phyloP scores from a whole-genome alignment of 2,888 invertebrate species.

The Athalia rosae region DNA sequence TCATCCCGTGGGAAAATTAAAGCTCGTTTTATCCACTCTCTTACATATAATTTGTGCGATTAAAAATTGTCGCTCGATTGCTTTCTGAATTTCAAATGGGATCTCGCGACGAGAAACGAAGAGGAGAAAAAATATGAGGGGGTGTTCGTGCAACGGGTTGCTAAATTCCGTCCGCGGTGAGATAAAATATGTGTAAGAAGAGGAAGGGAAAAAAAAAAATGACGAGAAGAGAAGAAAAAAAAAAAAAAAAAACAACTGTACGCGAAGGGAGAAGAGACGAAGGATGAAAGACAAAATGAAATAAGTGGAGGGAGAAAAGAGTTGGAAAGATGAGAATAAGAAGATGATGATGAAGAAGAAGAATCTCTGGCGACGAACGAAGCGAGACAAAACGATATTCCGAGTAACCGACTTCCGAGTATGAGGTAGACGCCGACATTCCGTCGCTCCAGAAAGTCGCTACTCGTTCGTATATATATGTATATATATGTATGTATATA shows the following conservation, averaged over 20 bases:
- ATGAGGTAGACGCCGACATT: conserved; percentile 40
- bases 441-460: conserved; percentile 45
- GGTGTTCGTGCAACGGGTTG: no score
- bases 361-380: not conserved
- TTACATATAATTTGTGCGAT: no score
- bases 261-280: not conserved
- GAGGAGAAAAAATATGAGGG: no score
- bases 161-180: no score
- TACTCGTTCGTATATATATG: not conserved
- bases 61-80: no score
- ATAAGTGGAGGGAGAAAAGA: not conserved
- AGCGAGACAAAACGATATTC: conserved; percentile 43
- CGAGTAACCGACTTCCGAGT: conserved; percentile 44
- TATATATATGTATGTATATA: not conserved
- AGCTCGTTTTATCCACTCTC: no score
- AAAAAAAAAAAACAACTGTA: not conserved
- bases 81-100: no score
- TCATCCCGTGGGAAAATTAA: no score
- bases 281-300: not conserved
- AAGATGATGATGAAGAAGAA: not conserved
- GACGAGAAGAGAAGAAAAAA: not conserved
- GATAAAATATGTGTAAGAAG: no score
- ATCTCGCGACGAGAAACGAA: no score
- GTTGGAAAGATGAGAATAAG: not conserved
- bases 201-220: not conserved